Percentiles rank a stretch among this genome's conserved stretches.
phyloP scores from a whole-genome alignment of 2,888 invertebrate species.

The Acheta domesticus region DNA sequence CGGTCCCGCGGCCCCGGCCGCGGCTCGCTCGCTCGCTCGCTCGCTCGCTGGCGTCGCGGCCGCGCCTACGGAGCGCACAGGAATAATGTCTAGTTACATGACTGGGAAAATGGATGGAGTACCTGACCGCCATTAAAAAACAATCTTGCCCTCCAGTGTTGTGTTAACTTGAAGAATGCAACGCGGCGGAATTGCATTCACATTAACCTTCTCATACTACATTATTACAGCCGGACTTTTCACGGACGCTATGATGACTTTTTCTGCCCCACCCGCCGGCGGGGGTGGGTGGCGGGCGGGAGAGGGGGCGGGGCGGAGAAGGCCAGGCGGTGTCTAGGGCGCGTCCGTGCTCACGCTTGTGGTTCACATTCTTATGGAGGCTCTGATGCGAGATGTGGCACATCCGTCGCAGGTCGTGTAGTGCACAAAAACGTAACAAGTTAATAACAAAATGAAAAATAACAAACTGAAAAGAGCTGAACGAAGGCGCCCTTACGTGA shows the following conservation, averaged over 20 bases:
- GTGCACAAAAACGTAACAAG: too few species aligned
- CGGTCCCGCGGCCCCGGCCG: neutral
- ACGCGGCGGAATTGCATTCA: slow-evolving; percentile 1
- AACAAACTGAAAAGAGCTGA: too few species aligned
- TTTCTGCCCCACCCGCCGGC: neutral
- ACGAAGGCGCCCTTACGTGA: too few species aligned
- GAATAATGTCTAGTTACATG: slow-evolving; percentile 18
- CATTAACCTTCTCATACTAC: neutral
- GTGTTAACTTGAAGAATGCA: slow-evolving; percentile 18
- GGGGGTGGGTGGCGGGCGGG: neutral
- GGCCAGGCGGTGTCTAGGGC: neutral
- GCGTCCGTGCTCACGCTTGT: neutral
- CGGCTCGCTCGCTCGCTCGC: neutral
- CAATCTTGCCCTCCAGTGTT: slow-evolving; percentile 9
- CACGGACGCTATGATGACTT: neutral
- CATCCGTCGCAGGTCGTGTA: neutral
- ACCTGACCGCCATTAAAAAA: neutral
- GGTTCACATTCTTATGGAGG: neutral
- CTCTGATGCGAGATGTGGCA: neutral
- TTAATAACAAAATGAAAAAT: too few species aligned
- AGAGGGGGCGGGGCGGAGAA: neutral
- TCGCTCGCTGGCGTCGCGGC: too few species aligned
- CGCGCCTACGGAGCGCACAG: neutral
- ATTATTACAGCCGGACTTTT: neutral
- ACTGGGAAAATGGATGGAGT: slow-evolving; percentile 7